Evolutionary conservation across 2,113 vertebrate species (phyloP).

Genomic region (Hyperopisus bebe): DNA sequence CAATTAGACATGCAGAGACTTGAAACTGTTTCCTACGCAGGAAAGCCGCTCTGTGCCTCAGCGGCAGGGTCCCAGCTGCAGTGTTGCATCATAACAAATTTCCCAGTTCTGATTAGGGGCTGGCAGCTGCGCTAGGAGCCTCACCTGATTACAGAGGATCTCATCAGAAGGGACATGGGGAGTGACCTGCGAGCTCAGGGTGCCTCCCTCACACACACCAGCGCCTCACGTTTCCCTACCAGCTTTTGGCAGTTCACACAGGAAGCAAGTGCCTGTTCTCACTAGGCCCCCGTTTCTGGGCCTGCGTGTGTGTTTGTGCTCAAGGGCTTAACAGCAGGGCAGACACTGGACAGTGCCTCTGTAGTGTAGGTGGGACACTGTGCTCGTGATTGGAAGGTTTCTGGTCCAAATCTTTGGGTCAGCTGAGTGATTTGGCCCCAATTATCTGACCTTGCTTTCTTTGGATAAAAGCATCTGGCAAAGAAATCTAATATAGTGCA

Average conservation of each 20-base stretch:
- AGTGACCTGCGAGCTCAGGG: neutral
- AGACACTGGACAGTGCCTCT: neutral
- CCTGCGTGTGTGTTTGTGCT: neutral
- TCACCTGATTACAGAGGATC: neutral
- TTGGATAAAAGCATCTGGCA: neutral
- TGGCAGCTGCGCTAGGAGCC: neutral
- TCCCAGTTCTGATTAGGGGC: neutral
- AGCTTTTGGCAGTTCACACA: neutral
- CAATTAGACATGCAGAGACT: slow-evolving; percentile 52
- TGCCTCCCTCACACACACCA: neutral
- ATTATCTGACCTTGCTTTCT: neutral
- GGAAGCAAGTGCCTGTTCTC: neutral
- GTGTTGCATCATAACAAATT: slow-evolving; percentile 44
- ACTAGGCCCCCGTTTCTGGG: neutral
- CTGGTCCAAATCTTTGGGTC: neutral
- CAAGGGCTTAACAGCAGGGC: neutral
- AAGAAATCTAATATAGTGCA: neutral
- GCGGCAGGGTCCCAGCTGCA: slow-evolving; percentile 45
- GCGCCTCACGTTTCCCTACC: neutral
- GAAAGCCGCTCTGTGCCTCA: slow-evolving; percentile 39
- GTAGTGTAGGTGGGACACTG: neutral
- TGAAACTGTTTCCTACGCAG: slow-evolving; percentile 50
- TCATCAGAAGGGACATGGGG: neutral
- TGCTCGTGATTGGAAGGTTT: neutral
- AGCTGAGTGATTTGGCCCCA: neutral